Base-by-base conservation (phyloP, 1,140 invertebrate genomes). In the Tyrophagus putrescentiae region DNA sequence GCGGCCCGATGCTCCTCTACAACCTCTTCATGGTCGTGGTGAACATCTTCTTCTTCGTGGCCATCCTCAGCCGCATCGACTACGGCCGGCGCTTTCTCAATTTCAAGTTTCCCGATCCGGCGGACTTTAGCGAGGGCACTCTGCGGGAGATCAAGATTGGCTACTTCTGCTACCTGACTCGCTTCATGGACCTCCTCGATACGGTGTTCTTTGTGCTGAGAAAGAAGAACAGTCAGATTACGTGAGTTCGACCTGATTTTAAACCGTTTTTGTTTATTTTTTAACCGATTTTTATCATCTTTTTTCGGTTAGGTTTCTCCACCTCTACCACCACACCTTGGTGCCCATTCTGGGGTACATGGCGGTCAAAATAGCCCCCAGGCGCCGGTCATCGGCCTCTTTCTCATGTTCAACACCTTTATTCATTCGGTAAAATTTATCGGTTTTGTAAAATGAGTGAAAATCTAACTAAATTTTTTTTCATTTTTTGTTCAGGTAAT, bases 161-260 rank as follows among this genome's bases (percentile, higher is more conserved):
- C 29, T 54, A 57, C 27, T 4, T 33, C 9, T 60, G 50, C 29
- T 60, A 53, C 44, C 13, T 60, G 27, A 33, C 59, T 7, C 44
- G 50, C 11, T 36, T 64, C 11, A 11, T 64, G 1, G 61, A 62
- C 27, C 31, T 64, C 18, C 45, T 42, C 5, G 63, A 64, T 36
- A 64, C 63, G 6, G 29, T 64, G 13, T 64, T 62, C 33, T 64
- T 64, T 60, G 63, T 64, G 6, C 28, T 64, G 7, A 34, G 63
- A 13, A 90, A 91, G 70, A 92, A 92, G 67, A 80, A 84, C 57
- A 81, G 82, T 61, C 87, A 92, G 71, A 71, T 93, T 52, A 87
- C 84, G 5, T n/a, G n/a, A n/a, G n/a, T n/a, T n/a, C n/a, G n/a
- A 89, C 90, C 70, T n/a, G n/a, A n/a, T n/a, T n/a, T n/a, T n/a